These are phyloP conservation scores for Montipora capitata DNA, from an alignment of 92 coral and sea anemone species.

Conservation along the genomic window DNA sequence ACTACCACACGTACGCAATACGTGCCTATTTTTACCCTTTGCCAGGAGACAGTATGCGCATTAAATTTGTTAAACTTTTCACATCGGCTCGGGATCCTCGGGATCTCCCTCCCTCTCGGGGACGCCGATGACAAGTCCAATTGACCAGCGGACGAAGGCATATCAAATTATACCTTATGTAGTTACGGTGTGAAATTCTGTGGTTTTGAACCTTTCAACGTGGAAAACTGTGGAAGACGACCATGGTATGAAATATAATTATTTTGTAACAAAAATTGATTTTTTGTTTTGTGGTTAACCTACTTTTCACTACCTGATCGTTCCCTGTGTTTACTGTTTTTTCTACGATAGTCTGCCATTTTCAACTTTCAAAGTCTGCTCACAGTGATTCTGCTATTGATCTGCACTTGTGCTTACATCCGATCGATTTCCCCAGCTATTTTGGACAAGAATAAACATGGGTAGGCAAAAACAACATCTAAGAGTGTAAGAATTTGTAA, in stretches of 20 bases:
- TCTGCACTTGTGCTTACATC: constrained; percentile 97
- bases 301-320: background rate
- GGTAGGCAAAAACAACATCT: constrained; percentile 71
- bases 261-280: background rate
- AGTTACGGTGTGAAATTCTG: no score
- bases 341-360: constrained; percentile 87
- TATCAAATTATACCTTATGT: no score
- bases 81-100: no score
- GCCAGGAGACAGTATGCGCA: no score
- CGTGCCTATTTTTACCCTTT: no score
- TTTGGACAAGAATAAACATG: constrained; percentile 97
- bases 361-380: constrained; percentile 98
- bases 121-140: no score
- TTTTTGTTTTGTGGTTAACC: background rate
- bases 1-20: no score
- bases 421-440: constrained; percentile 94
- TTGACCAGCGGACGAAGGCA: no score
- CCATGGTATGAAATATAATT: constrained; percentile 14
- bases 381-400: constrained; percentile 89
- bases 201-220: background rate
- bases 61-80: no score
- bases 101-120: no score
- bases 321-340: constrained; percentile 10
- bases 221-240: constrained; percentile 13
- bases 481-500: background rate